Evolutionary conservation across 2,113 vertebrate species (phyloP), one percentile per base, ranked within the genome.

Genomic region (Gnathonemus echidnorhynchus): DNA sequence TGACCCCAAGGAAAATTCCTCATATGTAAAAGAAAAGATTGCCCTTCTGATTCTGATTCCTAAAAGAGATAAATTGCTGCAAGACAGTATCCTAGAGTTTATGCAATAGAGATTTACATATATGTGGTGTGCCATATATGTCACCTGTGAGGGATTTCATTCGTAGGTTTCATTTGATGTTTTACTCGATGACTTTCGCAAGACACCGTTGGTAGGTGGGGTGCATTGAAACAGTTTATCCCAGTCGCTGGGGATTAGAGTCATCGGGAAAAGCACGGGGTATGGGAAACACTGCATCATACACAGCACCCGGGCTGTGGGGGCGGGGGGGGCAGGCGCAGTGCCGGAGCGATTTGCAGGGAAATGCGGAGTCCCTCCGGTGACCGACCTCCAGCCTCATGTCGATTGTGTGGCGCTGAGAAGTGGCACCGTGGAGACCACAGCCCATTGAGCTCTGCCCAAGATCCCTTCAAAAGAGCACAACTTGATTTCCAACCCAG

Each of bases 271-370:
- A 62, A 62, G 86, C 5, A 46, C 10, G 53, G 35, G 39, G 21
- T 6, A 87, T 87, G 86, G 87, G 87, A 88, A 88, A 88, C 87
- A 88, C 21, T 66, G 56, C 87, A 88, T 88, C 56, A 88, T 39
- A 27, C 87, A 46, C 53, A 27, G 52, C 9, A 13, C 56, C n/a
- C 87, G 3, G 87, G 87, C 87, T 3, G 17, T 15, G 17, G 87
- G 50, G 24, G 86, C 0, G 50, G 46, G 46, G 46, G 49, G 31
- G 31, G 31, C 31, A 31, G 31, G 21, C 15, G 48, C 9, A 5
- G 10, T 58, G 31, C 87, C 35, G 50, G 53, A 88, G 35, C 27
- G 50, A 58, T 88, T 58, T 45, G 87, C 58, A 89, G 88, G 88
- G 74, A 89, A 89, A 89, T 77, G 58, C 48, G 46, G 45, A 50